Evolutionary conservation across 2,888 invertebrate genomes (phyloP).

Genomic region (Ornithoptera alexandrae): DNA sequence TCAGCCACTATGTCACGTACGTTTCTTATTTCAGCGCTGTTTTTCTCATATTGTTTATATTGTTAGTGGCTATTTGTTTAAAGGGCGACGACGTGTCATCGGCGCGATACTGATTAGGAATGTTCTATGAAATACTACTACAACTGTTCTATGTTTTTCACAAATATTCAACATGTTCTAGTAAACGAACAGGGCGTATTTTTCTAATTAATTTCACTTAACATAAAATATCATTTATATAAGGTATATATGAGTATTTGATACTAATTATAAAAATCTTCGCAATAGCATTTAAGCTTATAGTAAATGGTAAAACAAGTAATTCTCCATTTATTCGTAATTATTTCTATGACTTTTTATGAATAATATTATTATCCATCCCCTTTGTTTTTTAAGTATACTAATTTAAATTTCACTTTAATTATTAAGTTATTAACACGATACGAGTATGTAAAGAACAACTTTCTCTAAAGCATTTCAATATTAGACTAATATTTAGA

Average conservation of each 20-base stretch:
- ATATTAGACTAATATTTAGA: conserved; percentile 18
- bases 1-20: conserved; percentile 60
- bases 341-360: too few relatives aligned
- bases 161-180: background rate
- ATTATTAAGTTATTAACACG: background rate
- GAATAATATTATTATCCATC: too few relatives aligned
- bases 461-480: conserved; percentile 4
- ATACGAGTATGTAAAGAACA: too few relatives aligned
- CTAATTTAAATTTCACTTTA: background rate
- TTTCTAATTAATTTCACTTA: background rate
- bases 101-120: conserved; percentile 17
- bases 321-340: too few relatives aligned
- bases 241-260: too few relatives aligned
- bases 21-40: conserved; percentile 46
- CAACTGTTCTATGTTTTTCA: background rate
- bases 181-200: too few relatives aligned
- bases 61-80: conserved; percentile 27
- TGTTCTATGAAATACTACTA: background rate
- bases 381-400: background rate
- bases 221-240: background rate
- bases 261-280: background rate
- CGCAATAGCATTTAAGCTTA: too few relatives aligned
- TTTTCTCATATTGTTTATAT: conserved; percentile 31
- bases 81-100: conserved; percentile 3
- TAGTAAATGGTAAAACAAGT: too few relatives aligned